phyloP scores from a whole-genome alignment of 2,797 vertebrate genomes.

The Coendou prehensilis region DNA sequence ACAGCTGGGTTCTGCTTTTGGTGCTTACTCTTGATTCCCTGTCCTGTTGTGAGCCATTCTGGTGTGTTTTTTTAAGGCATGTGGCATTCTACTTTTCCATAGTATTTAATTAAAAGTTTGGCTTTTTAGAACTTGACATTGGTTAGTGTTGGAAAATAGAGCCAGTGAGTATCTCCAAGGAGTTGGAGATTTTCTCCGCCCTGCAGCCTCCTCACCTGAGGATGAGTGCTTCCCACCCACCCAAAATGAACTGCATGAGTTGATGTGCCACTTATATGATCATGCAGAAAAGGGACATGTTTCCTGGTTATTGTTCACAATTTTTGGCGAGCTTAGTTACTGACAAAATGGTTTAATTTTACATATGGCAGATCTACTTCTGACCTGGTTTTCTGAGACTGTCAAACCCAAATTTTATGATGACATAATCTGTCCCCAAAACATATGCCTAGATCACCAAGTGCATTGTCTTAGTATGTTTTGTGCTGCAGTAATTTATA shows the following conservation, averaged over 20 bases:
- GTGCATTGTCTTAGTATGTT: not conserved
- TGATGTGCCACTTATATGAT: not conserved
- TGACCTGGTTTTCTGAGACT: slow-evolving; percentile 31
- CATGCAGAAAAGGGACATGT: not conserved
- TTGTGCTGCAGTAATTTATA: not conserved
- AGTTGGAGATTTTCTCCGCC: not conserved
- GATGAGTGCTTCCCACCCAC: not conserved
- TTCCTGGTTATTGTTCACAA: slow-evolving; percentile 18
- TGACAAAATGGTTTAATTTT: slow-evolving; percentile 57
- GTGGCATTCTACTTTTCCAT: slow-evolving; percentile 53
- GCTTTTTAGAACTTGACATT: slow-evolving; percentile 38
- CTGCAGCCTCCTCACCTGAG: not conserved
- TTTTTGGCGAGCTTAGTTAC: slow-evolving; percentile 56
- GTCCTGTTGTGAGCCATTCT: slow-evolving; percentile 72
- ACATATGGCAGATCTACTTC: not conserved
- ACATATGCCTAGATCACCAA: slow-evolving; percentile 19
- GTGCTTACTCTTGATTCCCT: slow-evolving; percentile 67
- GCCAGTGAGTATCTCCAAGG: not conserved
- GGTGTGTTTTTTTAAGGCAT: slow-evolving; percentile 16
- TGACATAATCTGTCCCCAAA: slow-evolving; percentile 27
- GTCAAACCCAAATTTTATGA: slow-evolving; percentile 43
- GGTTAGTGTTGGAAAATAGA: not conserved
- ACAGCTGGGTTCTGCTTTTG: slow-evolving; percentile 74
- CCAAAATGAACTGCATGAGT: not conserved
- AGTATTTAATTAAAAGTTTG: slow-evolving; percentile 76